Base-by-base conservation (phyloP, 1,140 invertebrate species). In the Philotrypesis tridentata region DNA sequence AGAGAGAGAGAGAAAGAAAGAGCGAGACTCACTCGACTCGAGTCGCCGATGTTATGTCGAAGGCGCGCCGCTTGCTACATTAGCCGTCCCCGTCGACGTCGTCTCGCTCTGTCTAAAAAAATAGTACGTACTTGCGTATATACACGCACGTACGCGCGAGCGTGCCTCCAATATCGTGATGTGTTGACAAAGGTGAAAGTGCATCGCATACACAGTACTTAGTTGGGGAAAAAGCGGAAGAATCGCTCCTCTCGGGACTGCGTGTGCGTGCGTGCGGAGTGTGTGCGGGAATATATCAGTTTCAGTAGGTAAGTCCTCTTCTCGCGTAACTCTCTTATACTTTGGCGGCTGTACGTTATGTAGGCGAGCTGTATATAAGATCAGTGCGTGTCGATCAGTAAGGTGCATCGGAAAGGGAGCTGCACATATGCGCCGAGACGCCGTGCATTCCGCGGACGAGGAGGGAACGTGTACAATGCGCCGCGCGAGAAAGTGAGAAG, bases 11-110 rank as follows among this genome's bases (percentile, higher is more conserved):
- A 55, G 27, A n/a, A 2, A n/a, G 73, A 17, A n/a, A 21, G 43
- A 23, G 23, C 55, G n/a, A 55, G 27, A n/a, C 33, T 37, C 25
- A 27, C 61, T 65, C 55, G 55, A 60, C 61, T 29, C 48, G 68
- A 65, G 48, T 23, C 68, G 48, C 79, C 72, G 25, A 75, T 74
- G 72, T 70, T 75, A 81, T 75, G 79, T 70, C 79, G 61, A 81
- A 81, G 79, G 71, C 72, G 72, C 79, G 63, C 79, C 79, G 40
- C 79, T 70, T 63, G 40, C 72, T 21, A 27, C 67, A 23, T 43
- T 72, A 79, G 68, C 55, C 29, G 31, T 43, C 48, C 12, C 67
- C 68, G 40, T 37, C 43, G 67, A 40, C 40, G 12, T 21, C 63
- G 33, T 40, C 25, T 21, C 31, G 70, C 33, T n/a, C n/a, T 33